Percentiles rank a stretch among this genome's conserved stretches.
Conservation (phyloP, 1,140 invertebrate genomes). For the Artemia franciscana region DNA sequence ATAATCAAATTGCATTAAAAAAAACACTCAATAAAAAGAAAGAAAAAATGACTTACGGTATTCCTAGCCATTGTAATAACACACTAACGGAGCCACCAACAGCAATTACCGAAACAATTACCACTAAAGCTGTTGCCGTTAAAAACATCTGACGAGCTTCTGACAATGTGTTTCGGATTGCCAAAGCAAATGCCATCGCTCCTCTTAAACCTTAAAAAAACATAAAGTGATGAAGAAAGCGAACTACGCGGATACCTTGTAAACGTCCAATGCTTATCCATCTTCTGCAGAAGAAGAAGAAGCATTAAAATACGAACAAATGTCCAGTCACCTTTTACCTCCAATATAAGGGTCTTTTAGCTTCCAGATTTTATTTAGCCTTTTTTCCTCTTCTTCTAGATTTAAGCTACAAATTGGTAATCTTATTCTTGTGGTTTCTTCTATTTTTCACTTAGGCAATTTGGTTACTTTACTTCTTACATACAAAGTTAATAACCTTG, state of each 20-base stretch:
- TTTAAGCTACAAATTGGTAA: too few species aligned
- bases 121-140: conserved; percentile 83
- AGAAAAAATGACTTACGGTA: conserved; percentile 42
- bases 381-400: too few species aligned
- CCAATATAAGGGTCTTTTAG: background rate
- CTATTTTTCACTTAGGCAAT: too few species aligned
- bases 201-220: conserved; percentile 49
- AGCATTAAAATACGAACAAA: background rate
- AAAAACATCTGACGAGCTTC: conserved; percentile 78
- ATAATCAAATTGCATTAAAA: too few species aligned
- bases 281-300: background rate
- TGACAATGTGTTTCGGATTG: conserved; percentile 86
- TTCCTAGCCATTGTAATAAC: conserved; percentile 71
- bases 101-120: conserved; percentile 82
- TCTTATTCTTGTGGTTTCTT: too few species aligned
- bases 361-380: background rate
- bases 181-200: conserved; percentile 91
- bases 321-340: background rate
- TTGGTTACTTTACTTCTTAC: too few species aligned
- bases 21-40: conserved; percentile 52
- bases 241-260: too few species aligned
- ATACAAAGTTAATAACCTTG: too few species aligned
- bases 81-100: conserved; percentile 79
- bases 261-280: background rate
- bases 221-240: conserved; percentile 5